Conservation (phyloP, 2,113 vertebrate genomes). For the Leuciscus idus region DNA sequence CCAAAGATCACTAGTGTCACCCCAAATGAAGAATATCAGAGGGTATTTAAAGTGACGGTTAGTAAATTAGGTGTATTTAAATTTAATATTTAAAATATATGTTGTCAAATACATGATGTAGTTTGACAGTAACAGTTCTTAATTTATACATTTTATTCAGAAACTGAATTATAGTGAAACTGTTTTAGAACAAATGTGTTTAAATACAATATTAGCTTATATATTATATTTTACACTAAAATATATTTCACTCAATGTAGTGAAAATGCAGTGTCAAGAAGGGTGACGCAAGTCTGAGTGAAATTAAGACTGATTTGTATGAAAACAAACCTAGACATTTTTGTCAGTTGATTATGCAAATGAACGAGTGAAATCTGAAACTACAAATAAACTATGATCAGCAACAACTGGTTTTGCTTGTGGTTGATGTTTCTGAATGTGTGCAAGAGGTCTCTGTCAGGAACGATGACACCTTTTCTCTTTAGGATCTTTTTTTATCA, state of each 20-base stretch:
- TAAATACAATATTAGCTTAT: background rate
- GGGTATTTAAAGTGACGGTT: background rate
- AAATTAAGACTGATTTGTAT: background rate
- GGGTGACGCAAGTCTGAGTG: background rate
- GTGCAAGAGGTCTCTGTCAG: background rate
- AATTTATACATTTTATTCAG: background rate
- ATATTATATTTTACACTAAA: background rate
- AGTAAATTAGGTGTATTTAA: background rate
- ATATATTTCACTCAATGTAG: background rate
- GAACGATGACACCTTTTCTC: background rate
- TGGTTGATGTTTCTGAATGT: background rate
- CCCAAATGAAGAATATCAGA: no score
- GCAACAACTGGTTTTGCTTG: background rate
- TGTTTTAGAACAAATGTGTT: background rate
- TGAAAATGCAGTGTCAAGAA: background rate
- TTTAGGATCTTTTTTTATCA: background rate
- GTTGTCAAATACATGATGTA: background rate
- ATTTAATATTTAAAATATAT: background rate
- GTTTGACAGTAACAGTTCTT: background rate
- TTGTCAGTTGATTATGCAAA: no score
- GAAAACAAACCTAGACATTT: no score
- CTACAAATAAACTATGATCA: slow-evolving; percentile 5
- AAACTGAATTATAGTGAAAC: background rate
- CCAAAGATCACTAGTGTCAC: no score
- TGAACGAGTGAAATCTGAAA: background rate